Conservation (phyloP, 2,888 invertebrate species). For the Podabrus alpinus region DNA sequence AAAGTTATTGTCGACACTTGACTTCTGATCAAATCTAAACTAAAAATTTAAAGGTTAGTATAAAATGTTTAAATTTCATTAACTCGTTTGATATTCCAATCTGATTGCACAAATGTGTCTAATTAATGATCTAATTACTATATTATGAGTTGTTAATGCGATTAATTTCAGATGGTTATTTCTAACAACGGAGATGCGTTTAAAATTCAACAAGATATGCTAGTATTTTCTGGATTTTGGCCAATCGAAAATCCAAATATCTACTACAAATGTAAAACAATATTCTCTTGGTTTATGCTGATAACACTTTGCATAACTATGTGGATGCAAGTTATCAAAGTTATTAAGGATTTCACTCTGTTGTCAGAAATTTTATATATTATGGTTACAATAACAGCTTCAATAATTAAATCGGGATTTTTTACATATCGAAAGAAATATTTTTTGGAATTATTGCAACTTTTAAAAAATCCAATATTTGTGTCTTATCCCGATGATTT, state of each 20-base stretch:
- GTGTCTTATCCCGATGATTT: conserved; percentile 14
- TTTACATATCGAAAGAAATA: conserved; percentile 7
- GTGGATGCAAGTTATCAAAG: conserved; percentile 11
- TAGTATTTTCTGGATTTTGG: conserved; percentile 16
- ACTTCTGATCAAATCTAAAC: neutral
- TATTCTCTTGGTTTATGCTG: neutral
- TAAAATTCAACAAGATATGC: conserved; percentile 11
- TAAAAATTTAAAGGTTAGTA: neutral
- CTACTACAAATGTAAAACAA: neutral
- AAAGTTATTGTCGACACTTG: neutral
- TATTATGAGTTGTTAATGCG: no score
- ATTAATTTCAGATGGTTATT: neutral
- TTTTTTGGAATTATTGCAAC: conserved; percentile 6
- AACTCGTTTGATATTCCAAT: neutral
- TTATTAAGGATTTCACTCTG: conserved; percentile 15
- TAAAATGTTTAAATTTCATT: neutral
- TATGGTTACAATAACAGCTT: conserved; percentile 20
- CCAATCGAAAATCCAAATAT: conserved; percentile 2
- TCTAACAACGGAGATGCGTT: conserved; percentile 4
- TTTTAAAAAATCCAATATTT: conserved; percentile 23
- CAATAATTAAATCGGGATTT: conserved; percentile 6
- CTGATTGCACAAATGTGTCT: neutral
- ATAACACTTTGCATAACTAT: conserved; percentile 3
- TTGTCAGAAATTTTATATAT: conserved; percentile 26
- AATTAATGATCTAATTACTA: no score